Evolutionary conservation across 2,888 invertebrate genomes (phyloP).

Genomic region (Dinocampus coccinellae): DNA sequence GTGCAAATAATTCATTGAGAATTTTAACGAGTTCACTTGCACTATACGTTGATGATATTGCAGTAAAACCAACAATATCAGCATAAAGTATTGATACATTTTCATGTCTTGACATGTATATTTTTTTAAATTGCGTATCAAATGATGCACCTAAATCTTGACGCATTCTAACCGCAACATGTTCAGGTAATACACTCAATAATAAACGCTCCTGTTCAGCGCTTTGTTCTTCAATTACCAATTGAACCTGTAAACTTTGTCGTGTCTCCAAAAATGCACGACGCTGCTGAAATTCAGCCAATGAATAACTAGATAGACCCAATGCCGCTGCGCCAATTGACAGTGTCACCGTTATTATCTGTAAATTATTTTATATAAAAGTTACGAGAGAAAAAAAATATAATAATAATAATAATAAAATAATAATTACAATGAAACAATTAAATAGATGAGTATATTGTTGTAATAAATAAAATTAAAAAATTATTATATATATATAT

Average conservation of each 20-base stretch:
- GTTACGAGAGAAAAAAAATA: background rate
- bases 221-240: slow-evolving; percentile 93
- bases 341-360: slow-evolving; percentile 62
- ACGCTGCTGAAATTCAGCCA: slow-evolving; percentile 88
- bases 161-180: slow-evolving; percentile 96
- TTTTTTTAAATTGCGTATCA: slow-evolving; percentile 96
- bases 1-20: slow-evolving; percentile 94
- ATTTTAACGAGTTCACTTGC: slow-evolving; percentile 96
- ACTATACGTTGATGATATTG: slow-evolving; percentile 94
- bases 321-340: slow-evolving; percentile 77
- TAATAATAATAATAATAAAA: no score
- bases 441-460: no score
- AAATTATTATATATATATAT: no score
- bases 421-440: no score
- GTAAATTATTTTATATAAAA: slow-evolving; percentile 11
- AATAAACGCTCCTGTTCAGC: slow-evolving; percentile 93
- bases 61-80: slow-evolving; percentile 98
- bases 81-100: slow-evolving; percentile 98
- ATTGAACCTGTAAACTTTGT: slow-evolving; percentile 90
- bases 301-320: slow-evolving; percentile 80
- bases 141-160: slow-evolving; percentile 89
- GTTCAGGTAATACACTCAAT: slow-evolving; percentile 93
- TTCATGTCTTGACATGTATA: slow-evolving; percentile 97
- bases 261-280: slow-evolving; percentile 91
- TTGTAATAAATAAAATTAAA: no score